Percentiles rank a stretch among this genome's conserved stretches.
phyloP scores from a whole-genome alignment of 2,888 invertebrate genomes.

The Chaitophorus viminalis region DNA sequence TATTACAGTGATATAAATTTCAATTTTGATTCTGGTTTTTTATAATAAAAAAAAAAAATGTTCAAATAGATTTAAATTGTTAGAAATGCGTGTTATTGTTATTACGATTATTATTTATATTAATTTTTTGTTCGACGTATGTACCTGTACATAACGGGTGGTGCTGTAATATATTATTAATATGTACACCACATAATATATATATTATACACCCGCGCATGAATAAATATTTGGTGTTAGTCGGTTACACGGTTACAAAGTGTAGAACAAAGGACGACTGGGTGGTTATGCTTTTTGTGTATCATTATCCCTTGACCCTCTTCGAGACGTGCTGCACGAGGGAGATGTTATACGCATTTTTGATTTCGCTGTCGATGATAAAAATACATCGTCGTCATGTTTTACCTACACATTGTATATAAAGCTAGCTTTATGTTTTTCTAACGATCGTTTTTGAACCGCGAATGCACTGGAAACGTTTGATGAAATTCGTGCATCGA shows the following conservation, averaged over 20 bases:
- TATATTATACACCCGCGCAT: neutral
- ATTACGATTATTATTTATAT: neutral
- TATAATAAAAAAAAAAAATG: neutral
- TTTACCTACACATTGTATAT: no score
- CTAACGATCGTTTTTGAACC: neutral
- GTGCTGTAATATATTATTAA: conserved; percentile 1
- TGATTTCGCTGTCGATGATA: neutral
- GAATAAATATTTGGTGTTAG: neutral
- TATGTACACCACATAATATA: no score
- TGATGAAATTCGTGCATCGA: neutral
- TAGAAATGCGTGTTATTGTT: neutral
- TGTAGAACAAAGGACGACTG: conserved; percentile 11
- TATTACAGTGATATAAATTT: neutral
- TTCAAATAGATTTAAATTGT: conserved; percentile 8
- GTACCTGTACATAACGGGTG: neutral
- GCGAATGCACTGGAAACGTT: neutral
- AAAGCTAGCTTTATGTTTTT: neutral
- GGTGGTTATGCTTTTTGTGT: conserved; percentile 5
- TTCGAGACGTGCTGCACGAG: neutral
- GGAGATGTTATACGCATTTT: neutral
- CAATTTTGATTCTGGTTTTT: neutral
- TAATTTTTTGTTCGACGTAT: neutral
- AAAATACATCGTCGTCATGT: no score
- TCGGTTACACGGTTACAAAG: neutral
- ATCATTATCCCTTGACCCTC: neutral